Evolutionary conservation across 2,888 invertebrate genomes (phyloP).

Genomic region (Isotomurus palustris): DNA sequence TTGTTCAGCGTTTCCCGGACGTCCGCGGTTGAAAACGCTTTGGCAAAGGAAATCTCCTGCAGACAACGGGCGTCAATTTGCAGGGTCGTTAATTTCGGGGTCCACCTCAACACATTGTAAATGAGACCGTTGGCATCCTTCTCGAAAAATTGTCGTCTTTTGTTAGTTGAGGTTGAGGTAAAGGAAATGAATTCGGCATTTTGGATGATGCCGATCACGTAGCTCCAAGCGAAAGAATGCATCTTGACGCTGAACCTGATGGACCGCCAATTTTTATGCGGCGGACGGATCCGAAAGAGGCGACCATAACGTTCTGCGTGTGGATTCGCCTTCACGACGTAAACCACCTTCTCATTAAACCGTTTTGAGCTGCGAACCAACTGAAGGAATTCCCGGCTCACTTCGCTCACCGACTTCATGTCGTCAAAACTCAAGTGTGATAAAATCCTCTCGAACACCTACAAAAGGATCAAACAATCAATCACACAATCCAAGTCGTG

Average conservation of each 20-base stretch:
- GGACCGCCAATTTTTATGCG: constrained; percentile 15
- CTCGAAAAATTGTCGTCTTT: too few species aligned
- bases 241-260: too few species aligned
- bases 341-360: constrained; percentile 8
- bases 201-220: too few species aligned
- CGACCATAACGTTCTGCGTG: constrained; percentile 7
- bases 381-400: background rate
- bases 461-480: too few species aligned
- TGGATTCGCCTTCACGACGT: constrained; percentile 10
- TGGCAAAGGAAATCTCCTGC: constrained; percentile 15
- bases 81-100: constrained; percentile 3
- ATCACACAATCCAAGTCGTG: too few species aligned
- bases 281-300: constrained; percentile 11
- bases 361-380: constrained; percentile 17
- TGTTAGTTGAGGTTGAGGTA: constrained; percentile 12
- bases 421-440: constrained; percentile 19
- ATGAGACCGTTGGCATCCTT: too few species aligned
- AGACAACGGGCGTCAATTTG: constrained; percentile 12
- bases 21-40: constrained; percentile 7
- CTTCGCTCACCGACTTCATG: constrained; percentile 16
- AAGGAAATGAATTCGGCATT: constrained; percentile 13
- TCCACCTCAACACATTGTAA: constrained; percentile 2
- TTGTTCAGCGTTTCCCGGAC: constrained; percentile 13
- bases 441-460: constrained; percentile 20
- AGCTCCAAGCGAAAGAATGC: too few species aligned